Conservation (phyloP, 2,797 vertebrate species). For the Microhierax caerulescens region DNA sequence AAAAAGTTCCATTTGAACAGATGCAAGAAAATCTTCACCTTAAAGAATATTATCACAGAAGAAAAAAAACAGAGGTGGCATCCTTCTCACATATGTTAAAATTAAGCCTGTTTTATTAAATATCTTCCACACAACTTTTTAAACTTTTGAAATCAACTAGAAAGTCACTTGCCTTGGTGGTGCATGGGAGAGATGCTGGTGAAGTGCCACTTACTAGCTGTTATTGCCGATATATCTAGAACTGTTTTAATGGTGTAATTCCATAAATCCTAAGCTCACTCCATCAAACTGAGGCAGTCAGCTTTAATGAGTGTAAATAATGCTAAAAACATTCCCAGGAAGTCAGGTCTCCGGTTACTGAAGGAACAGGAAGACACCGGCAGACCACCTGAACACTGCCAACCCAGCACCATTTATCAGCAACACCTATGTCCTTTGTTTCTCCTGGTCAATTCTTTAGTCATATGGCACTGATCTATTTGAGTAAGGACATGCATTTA, state of each 20-base stretch:
- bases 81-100: conserved; percentile 5
- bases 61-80: conserved; percentile 25
- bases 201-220: conserved; percentile 61
- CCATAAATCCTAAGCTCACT: conserved; percentile 48
- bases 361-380: conserved; percentile 76
- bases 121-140: not conserved
- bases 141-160: not conserved
- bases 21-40: not conserved
- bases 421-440: conserved; percentile 78
- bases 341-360: conserved; percentile 79
- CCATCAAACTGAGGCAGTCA: conserved; percentile 43
- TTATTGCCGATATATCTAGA: conserved; percentile 1
- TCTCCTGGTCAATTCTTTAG: conserved; percentile 7
- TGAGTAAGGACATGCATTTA: conserved; percentile 27
- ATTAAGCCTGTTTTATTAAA: not conserved
- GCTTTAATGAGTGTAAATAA: conserved; percentile 70
- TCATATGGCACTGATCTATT: conserved; percentile 62
- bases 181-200: conserved; percentile 67
- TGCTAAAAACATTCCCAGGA: conserved; percentile 77
- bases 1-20: conserved; percentile 45
- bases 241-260: not conserved
- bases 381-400: conserved; percentile 75
- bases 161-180: conserved; percentile 12
- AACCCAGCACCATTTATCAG: conserved; percentile 67
- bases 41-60: conserved; percentile 6